Evolutionary conservation across 2,888 invertebrate species (phyloP).

Genomic region (Dicycla oo): DNA sequence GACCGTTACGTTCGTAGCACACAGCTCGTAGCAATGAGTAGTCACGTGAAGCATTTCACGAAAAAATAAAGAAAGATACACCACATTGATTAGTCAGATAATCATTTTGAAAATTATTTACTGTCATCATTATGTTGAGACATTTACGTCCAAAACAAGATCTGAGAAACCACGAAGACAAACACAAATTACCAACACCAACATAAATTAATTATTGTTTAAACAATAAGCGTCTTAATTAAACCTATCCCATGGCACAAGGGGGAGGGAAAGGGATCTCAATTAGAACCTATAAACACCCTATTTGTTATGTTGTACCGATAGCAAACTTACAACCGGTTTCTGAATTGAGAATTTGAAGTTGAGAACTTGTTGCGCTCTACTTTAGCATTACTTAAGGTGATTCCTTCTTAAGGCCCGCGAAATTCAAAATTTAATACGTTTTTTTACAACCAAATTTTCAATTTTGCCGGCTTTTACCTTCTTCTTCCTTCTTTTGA

Average conservation of each 20-base stretch:
- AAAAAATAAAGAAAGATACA: not conserved
- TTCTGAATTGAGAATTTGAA: not conserved
- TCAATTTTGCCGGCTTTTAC: too few species aligned
- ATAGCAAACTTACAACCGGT: slow-evolving; percentile 21
- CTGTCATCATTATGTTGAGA: not conserved
- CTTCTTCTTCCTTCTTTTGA: too few species aligned
- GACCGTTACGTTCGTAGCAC: not conserved
- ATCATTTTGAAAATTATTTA: not conserved
- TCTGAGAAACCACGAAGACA: slow-evolving; percentile 28
- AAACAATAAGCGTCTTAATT: slow-evolving; percentile 61
- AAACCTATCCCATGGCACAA: slow-evolving; percentile 40
- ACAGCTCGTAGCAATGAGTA: not conserved
- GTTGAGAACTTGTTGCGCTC: not conserved
- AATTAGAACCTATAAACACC: slow-evolving; percentile 59
- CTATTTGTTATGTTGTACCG: slow-evolving; percentile 48
- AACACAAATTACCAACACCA: slow-evolving; percentile 39
- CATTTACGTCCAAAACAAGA: slow-evolving; percentile 10
- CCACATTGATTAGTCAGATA: not conserved
- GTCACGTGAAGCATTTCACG: fast-evolving
- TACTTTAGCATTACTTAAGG: not conserved
- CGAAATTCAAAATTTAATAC: not conserved
- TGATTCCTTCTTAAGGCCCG: not conserved
- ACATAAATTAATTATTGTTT: slow-evolving; percentile 58
- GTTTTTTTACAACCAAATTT: too few species aligned
- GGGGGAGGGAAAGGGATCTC: slow-evolving; percentile 45